Conservation (phyloP, 2,797 vertebrate species). For the Propithecus perrieri region DNA sequence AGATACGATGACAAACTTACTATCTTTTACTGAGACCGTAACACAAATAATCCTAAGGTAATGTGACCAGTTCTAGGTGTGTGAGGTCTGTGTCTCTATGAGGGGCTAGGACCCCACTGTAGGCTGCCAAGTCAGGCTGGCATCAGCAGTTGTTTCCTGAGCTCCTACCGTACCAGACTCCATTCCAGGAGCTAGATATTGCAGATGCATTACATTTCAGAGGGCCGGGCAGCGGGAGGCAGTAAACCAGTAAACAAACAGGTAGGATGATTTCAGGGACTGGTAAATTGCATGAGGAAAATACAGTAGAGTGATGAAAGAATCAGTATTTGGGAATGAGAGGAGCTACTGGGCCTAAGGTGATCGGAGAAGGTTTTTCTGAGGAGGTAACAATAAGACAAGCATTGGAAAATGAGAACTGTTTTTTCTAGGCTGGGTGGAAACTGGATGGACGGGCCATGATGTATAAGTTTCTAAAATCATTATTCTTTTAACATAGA, state of each 20-base stretch:
- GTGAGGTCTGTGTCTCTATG: background rate
- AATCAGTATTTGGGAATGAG: background rate
- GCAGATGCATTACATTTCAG: background rate
- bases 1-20: background rate
- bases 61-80: background rate
- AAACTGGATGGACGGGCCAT: background rate
- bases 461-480: background rate
- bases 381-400: background rate
- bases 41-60: background rate
- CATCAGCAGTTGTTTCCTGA: background rate
- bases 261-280: background rate
- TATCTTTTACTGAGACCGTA: background rate
- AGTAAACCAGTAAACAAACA: background rate
- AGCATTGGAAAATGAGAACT: background rate
- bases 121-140: background rate
- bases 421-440: background rate
- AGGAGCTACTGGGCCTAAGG: background rate
- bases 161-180: background rate
- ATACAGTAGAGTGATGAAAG: background rate
- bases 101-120: background rate
- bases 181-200: background rate
- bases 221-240: rapidly evolving
- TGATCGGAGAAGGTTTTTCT: background rate
- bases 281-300: background rate
- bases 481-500: background rate